Evolutionary conservation across 2,113 vertebrate genomes (phyloP), one percentile per base, ranked within the genome.

Genomic region (Rana temporaria): DNA sequence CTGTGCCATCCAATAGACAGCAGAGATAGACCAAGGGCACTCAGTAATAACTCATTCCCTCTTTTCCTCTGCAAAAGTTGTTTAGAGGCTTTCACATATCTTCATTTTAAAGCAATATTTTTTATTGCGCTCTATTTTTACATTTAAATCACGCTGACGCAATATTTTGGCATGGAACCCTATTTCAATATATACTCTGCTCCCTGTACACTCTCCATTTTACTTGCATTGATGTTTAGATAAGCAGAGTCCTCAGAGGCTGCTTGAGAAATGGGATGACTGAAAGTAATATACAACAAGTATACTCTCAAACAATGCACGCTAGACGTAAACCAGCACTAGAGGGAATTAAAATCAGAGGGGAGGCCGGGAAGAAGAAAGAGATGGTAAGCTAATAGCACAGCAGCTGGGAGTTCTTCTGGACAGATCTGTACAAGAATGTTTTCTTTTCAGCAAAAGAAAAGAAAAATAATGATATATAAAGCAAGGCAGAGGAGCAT

Each of bases 211-310:
- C 30, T n/a, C 57, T 72, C 19, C 17, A 52, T 71, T 80, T 80
- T 48, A 57, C 60, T 64, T 73, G 60, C 56, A 70, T 57, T 74
- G 62, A 66, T 66, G 80, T 82, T 82, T 55, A 55, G 69, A 73
- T 81, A 82, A 81, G 26, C 24, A 26, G 19, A 30, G 56, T 74
- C 70, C 60, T 82, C 72, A 24, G 70, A 82, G 70, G 26, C 60
- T 56, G 70, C 62, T 57, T 55, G 63, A 74, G 48, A 32, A 59
- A 82, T 82, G 48, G 65, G 52, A 79, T 68, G 65, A 68, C 14
- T 53, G 65, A 57, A 79, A 79, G 77, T 55, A 82, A 82, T 66
- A 74, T 26, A 66, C 69, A 56, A 38, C 30, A 56, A 55, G 42
- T 68, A 26, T 56, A 62, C 67, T 72, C 60, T 67, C 55, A 74